Evolutionary conservation across 2,797 vertebrate species (phyloP), one percentile per base, ranked within the genome.

Genomic region (Lophius americanus): DNA sequence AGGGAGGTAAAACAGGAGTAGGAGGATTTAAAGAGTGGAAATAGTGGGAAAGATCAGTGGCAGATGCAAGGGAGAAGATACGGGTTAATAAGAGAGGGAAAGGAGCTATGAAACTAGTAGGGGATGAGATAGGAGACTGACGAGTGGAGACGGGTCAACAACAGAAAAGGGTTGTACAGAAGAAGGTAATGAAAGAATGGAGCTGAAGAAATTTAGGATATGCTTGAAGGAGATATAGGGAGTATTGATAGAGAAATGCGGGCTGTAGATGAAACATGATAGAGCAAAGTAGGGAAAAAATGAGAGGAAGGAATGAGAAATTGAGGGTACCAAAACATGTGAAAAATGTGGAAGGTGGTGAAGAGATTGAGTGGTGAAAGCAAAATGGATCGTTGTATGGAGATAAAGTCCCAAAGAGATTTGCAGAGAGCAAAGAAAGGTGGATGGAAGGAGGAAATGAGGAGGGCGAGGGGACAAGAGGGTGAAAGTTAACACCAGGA

Each of bases 141-240:
- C 49, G 39, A 48, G 11, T 32, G 38, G 59, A 54, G 59, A 55
- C 44, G 32, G 9, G 38, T 62, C 57, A 53, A 54, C 61, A 38
- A 49, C 42, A 43, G 38, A 75, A 55, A 38, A 85, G 79, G 76
- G 50, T 23, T 63, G 60, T 60, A 65, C 51, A 37, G 48, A 60
- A 9, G 37, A 60, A 4, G 9, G 33, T 13, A 68, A 70, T 51
- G 10, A 51, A 64, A 39, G 12, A 59, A 50, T 56, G 5, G 51
- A 84, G 79, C 51, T 75, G 66, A 77, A 83, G 60, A 80, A 64
- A 51, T 54, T 36, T 44, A 33, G 37, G 54, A 33, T 53, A 14
- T 6, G 33, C 55, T 58, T 46, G 8, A 37, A 11, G 49, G 5
- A 46, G 46, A 10, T 37, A 14, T 32, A 32, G 38, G 39, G 23